These are phyloP conservation scores for Falco biarmicus DNA, from an alignment of 2,797 vertebrate genomes.

Conservation along the genomic window DNA sequence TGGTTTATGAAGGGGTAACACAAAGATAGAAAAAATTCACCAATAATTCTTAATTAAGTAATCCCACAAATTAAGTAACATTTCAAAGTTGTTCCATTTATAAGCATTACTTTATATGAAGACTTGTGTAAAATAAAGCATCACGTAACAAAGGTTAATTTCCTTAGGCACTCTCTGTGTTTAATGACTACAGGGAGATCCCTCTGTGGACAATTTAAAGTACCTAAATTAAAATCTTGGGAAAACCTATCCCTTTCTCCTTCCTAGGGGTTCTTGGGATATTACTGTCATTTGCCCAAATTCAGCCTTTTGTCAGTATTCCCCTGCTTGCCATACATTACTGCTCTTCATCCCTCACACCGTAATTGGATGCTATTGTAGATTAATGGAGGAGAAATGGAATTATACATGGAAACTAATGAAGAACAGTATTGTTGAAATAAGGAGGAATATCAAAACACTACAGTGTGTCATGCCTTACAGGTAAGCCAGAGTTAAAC, in stretches of 20 bases:
- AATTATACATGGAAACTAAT: not conserved
- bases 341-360: not conserved
- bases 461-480: not conserved
- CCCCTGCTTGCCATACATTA: not conserved
- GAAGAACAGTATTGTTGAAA: not conserved
- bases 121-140: not conserved
- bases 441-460: not conserved
- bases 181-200: not conserved
- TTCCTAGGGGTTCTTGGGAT: not conserved
- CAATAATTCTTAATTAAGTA: not conserved
- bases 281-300: not conserved
- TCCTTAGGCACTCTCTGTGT: not conserved
- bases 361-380: not conserved
- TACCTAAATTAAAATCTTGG: not conserved
- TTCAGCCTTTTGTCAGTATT: not conserved
- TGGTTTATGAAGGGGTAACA: not conserved
- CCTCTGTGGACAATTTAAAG: not conserved
- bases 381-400: not conserved
- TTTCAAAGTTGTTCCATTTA: not conserved
- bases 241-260: not conserved
- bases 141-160: not conserved
- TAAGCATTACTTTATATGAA: not conserved
- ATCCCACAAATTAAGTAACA: not conserved
- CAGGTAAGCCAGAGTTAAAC: not conserved
- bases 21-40: not conserved